These are phyloP conservation scores for Poecile montanus DNA, from an alignment of 2,797 vertebrate genomes.

Conservation along the genomic window DNA sequence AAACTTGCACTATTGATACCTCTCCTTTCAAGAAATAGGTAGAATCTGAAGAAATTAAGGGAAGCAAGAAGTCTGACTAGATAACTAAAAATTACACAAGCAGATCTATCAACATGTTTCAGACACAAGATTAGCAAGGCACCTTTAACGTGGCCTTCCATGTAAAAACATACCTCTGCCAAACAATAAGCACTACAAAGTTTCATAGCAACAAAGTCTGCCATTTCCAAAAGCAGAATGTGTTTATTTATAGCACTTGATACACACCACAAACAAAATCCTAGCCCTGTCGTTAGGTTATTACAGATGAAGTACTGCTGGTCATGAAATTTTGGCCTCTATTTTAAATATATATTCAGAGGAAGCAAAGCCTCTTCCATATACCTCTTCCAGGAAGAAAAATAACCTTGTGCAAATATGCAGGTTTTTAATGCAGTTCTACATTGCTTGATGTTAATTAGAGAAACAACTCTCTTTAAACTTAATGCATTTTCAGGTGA, in stretches of 20 bases:
- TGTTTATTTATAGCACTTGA: background rate
- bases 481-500: slow-evolving; percentile 51
- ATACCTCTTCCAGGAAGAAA: background rate
- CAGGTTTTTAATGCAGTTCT: background rate
- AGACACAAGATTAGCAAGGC: background rate
- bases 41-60: background rate
- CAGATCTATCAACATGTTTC: background rate
- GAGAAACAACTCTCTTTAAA: background rate
- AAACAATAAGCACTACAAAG: background rate
- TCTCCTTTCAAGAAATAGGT: background rate
- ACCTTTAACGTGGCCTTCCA: background rate
- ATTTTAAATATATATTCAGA: background rate
- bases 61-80: background rate
- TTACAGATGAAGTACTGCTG: background rate
- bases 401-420: slow-evolving; percentile 1
- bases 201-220: background rate
- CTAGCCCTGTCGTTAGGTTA: background rate
- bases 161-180: background rate
- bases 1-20: background rate
- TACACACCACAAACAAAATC: background rate
- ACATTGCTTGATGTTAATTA: slow-evolving; percentile 20
- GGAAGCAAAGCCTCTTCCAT: background rate
- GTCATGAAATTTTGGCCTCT: background rate
- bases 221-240: background rate
- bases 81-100: background rate